Base-by-base conservation (phyloP, 2,113 vertebrate species). In the Thymallus thymallus region DNA sequence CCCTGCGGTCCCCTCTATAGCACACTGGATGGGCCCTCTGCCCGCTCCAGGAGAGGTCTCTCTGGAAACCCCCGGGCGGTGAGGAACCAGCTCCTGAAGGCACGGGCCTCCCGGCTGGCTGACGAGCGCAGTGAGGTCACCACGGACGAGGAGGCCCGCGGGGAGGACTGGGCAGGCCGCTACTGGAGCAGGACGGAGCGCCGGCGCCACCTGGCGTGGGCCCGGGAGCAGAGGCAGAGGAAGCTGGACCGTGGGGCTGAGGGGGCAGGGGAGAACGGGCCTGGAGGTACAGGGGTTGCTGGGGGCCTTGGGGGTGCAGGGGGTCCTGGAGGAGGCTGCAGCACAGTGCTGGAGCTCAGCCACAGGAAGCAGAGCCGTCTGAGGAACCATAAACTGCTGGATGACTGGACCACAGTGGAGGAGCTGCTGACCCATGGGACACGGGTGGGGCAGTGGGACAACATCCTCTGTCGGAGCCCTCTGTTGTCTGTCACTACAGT, bases 321-420 rank as follows among this genome's bases (percentile, higher is more conserved):
- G 26, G 30, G 58, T 23, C 22, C n/a, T 4, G 45, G 10, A 9
- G 65, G 13, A 12, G 48, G 73, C 74, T 23, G 72, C 32, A 84
- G 12, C 68, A 75, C 74, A 2, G 86, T 89, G 0, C 79, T 91
- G 78, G 92, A 91, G 75, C 88, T 90, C 67, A 92, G 90, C 70
- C 90, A 90, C 76, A 85, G 80, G 85, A 91, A 92, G 76, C 88
- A 90, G 79, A 91, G 88, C 76, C 86, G 85, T 0, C 80, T 91
- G 76, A 84, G 89, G 73, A 91, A 90, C 89, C 90, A 87, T 81
- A 92, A 91, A 74, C 77, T 92, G 78, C 89, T 93, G 0, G 92
- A 93, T 29, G 90, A 91, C 26, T 93, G 91, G 92, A 91, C 90
- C 0, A 93, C 92, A 0, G 88, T 92, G 70, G 86, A 92, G 80